These are phyloP conservation scores for Anarsia innoxiella DNA, from an alignment of 2,888 invertebrate genomes.

Conservation along the genomic window DNA sequence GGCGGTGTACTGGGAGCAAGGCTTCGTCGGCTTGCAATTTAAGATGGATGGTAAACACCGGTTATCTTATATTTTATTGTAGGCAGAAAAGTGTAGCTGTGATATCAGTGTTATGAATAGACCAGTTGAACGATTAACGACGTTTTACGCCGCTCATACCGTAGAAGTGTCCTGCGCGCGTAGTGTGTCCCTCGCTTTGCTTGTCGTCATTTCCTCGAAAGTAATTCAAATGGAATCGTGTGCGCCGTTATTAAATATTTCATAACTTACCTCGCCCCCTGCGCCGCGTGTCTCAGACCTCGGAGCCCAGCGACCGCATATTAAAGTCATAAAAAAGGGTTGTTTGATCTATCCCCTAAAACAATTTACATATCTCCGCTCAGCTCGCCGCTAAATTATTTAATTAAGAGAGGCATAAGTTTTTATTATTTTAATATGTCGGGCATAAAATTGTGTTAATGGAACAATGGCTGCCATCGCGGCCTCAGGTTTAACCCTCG, in stretches of 20 bases:
- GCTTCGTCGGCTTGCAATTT: no score
- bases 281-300: conserved; percentile 25
- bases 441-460: conserved; percentile 74
- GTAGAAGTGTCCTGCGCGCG: no score
- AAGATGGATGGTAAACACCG: no score
- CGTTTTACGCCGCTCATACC: no score
- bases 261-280: conserved; percentile 66
- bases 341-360: conserved; percentile 77
- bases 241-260: conserved; percentile 76
- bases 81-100: no score
- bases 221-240: conserved; percentile 76
- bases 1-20: no score
- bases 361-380: conserved; percentile 77
- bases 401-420: conserved; percentile 77
- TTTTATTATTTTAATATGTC: conserved; percentile 77
- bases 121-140: no score
- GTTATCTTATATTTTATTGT: no score
- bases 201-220: conserved; percentile 73
- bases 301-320: conserved; percentile 66
- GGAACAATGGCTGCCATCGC: conserved; percentile 55
- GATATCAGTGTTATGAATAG: no score
- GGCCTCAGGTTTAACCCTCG: conserved; percentile 54
- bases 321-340: conserved; percentile 77
- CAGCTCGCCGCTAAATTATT: conserved; percentile 74
- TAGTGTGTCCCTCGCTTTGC: conserved; percentile 51